A percentile compares a stretch with the other conserved stretches of the same genome.
Conservation (phyloP, 2,888 invertebrate species). For the Teleogryllus oceanicus region DNA sequence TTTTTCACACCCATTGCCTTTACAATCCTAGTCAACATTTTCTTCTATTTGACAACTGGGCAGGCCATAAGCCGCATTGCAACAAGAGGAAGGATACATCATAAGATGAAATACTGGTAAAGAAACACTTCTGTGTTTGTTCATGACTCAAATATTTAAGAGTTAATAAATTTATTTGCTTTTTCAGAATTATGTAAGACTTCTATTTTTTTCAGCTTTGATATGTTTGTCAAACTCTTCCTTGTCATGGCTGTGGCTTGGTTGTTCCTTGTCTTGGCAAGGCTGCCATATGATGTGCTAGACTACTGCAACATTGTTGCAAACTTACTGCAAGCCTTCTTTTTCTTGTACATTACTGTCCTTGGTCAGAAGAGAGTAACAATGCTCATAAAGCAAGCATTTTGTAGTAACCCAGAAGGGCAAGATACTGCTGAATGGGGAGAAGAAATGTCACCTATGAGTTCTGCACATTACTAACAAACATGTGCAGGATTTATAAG, state of each 20-base stretch:
- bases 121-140: slow-evolving; percentile 32
- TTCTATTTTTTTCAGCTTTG: slow-evolving; percentile 61
- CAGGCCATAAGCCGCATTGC: slow-evolving; percentile 76
- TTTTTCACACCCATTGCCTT: slow-evolving; percentile 80
- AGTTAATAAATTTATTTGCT: slow-evolving; percentile 51
- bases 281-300: slow-evolving; percentile 68
- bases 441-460: slow-evolving; percentile 85
- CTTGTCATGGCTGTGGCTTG: slow-evolving; percentile 71
- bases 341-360: slow-evolving; percentile 73
- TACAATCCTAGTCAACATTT: slow-evolving; percentile 72
- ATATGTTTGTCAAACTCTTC: slow-evolving; percentile 72
- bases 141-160: neutral
- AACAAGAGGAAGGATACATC: slow-evolving; percentile 80
- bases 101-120: slow-evolving; percentile 80
- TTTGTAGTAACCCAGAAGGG: slow-evolving; percentile 47
- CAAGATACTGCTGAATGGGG: slow-evolving; percentile 64
- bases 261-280: slow-evolving; percentile 73
- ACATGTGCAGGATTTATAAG: too few species aligned
- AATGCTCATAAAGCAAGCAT: slow-evolving; percentile 69
- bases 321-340: slow-evolving; percentile 70
- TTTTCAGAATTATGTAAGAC: neutral
- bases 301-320: slow-evolving; percentile 71
- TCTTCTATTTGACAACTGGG: slow-evolving; percentile 75
- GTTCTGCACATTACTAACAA: slow-evolving; percentile 56
- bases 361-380: slow-evolving; percentile 75